Evolutionary conservation across 2,113 vertebrate genomes (phyloP).

Genomic region (Chaetops frenatus): DNA sequence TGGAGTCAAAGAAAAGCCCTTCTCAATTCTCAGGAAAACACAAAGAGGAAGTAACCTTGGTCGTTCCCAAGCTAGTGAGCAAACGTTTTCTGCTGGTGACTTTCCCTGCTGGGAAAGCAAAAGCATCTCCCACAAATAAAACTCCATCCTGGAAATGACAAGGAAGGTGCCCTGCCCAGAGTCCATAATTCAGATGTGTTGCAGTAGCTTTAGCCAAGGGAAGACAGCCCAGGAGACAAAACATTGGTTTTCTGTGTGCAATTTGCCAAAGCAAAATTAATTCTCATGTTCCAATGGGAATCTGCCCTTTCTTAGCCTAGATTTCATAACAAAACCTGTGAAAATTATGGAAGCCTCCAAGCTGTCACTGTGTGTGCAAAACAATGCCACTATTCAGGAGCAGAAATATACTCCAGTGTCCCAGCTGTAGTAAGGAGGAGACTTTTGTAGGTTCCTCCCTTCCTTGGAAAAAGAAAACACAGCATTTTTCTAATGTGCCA

Average conservation of each 20-base stretch:
- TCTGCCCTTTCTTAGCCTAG: background rate
- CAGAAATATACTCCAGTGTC: background rate
- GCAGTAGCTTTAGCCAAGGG: background rate
- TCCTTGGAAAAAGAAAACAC: background rate
- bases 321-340: background rate
- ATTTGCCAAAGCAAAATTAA: background rate
- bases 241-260: background rate
- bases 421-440: background rate
- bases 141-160: background rate
- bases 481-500: background rate
- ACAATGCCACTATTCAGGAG: background rate
- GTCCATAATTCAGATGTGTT: background rate
- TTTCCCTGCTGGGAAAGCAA: background rate
- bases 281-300: background rate
- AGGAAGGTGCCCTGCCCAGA: background rate
- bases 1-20: constrained; percentile 28
- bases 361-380: background rate
- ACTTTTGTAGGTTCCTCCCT: background rate
- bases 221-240: background rate
- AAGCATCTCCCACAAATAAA: background rate
- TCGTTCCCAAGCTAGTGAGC: background rate
- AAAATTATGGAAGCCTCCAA: background rate
- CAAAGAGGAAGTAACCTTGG: constrained; percentile 35
- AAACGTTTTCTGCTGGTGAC: background rate
- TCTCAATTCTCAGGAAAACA: background rate